These are phyloP conservation scores for Pelecanoides urinatrix DNA, from an alignment of 2,113 vertebrate genomes.

Conservation along the genomic window DNA sequence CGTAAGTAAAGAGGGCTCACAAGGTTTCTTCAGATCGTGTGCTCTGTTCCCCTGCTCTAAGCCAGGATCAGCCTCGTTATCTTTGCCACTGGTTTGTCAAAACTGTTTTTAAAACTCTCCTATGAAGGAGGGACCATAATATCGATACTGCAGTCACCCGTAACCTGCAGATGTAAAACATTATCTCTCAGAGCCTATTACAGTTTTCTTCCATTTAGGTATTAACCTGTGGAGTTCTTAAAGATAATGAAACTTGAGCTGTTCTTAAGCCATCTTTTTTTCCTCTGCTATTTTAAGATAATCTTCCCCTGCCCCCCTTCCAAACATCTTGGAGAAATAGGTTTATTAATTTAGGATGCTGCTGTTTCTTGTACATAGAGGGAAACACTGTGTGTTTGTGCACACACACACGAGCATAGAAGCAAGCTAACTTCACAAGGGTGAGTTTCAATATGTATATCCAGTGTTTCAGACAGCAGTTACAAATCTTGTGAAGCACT, in stretches of 20 bases:
- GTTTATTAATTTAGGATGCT: not conserved
- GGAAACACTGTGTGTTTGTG: not conserved
- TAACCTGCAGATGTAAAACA: not conserved
- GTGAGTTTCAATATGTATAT: not conserved
- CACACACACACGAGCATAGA: not conserved
- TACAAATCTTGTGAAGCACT: not conserved
- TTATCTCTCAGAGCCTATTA: not conserved
- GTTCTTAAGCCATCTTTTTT: not conserved
- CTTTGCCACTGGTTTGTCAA: not conserved
- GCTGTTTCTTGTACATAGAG: not conserved
- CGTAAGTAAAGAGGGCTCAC: not conserved
- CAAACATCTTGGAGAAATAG: not conserved
- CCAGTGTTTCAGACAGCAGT: not conserved
- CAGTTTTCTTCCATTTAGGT: not conserved
- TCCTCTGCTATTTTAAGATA: not conserved
- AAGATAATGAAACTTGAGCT: not conserved
- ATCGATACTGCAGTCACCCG: not conserved
- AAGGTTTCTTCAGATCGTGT: not conserved
- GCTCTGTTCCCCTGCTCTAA: not conserved
- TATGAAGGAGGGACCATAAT: not conserved
- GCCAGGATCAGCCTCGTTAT: not conserved
- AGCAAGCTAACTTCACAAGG: not conserved
- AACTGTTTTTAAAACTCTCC: not conserved
- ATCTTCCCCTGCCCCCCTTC: not conserved
- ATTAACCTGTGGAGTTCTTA: not conserved